Conservation (phyloP, 2,113 vertebrate genomes). For the Cervus canadensis region DNA sequence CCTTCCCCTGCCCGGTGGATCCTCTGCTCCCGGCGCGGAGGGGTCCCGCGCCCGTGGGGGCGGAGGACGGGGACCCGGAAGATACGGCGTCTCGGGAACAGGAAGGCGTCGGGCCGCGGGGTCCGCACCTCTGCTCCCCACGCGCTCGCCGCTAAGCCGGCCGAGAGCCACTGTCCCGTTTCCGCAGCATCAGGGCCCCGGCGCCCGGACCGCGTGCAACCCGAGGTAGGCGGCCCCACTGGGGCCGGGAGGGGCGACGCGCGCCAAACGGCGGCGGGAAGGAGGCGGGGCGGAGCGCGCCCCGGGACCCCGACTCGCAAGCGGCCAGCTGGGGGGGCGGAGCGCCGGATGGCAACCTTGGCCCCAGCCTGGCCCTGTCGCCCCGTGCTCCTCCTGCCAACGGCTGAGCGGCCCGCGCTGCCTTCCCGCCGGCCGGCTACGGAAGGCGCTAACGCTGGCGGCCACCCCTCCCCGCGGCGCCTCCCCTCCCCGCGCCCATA, state of each 20-base stretch:
- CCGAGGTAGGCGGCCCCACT: constrained; percentile 11
- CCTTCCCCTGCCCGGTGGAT: neutral
- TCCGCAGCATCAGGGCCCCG: neutral
- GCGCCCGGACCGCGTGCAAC: neutral
- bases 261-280: constrained; percentile 68
- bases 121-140: neutral
- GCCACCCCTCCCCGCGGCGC: constrained; percentile 16
- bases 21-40: neutral
- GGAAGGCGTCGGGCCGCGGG: neutral
- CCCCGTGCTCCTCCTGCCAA: constrained; percentile 5
- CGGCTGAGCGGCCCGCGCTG: constrained; percentile 40
- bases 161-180: neutral
- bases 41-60: neutral
- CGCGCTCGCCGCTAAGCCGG: neutral
- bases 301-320: neutral
- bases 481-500: constrained; percentile 48
- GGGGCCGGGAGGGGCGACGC: constrained; percentile 42
- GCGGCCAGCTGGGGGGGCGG: constrained; percentile 69
- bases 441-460: constrained; percentile 52
- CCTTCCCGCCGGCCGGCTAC: constrained; percentile 56
- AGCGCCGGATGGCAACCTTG: constrained; percentile 16
- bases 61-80: neutral
- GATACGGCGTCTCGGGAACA: neutral
- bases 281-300: constrained; percentile 10
- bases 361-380: neutral